phyloP scores from a whole-genome alignment of 2,888 invertebrate genomes.

The Noctua janthe region DNA sequence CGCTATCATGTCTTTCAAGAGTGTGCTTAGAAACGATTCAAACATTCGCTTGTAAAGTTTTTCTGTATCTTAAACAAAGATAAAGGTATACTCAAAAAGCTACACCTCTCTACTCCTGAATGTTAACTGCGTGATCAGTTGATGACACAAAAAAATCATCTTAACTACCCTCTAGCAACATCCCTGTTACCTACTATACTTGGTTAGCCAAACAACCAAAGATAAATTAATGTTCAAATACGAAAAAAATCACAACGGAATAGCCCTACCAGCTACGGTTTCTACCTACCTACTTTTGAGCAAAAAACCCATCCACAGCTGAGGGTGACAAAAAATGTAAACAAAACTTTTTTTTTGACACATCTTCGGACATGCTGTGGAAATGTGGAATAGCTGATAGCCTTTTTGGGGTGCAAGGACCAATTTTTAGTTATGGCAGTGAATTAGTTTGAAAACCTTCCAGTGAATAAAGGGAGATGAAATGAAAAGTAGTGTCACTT shows the following conservation, averaged over 20 bases:
- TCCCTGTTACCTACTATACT: slow-evolving; percentile 33
- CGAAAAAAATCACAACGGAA: slow-evolving; percentile 51
- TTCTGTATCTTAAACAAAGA: neutral
- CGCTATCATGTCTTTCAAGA: slow-evolving; percentile 96
- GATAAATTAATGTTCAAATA: slow-evolving; percentile 57
- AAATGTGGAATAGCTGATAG: slow-evolving; percentile 68
- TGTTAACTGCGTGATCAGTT: slow-evolving; percentile 2
- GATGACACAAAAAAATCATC: slow-evolving; percentile 23
- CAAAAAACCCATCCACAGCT: slow-evolving; percentile 75
- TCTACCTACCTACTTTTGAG: slow-evolving; percentile 65
- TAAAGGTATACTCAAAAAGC: neutral
- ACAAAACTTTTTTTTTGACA: slow-evolving; percentile 75
- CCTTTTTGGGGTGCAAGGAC: slow-evolving; percentile 63
- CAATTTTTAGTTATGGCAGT: neutral
- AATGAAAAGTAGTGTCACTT: neutral
- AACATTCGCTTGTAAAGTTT: too few species aligned
- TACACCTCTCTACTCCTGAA: slow-evolving; percentile 16
- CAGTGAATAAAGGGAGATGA: neutral
- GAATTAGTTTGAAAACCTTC: neutral
- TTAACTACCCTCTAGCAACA: slow-evolving; percentile 8
- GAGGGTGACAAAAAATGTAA: slow-evolving; percentile 78
- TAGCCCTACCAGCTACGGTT: slow-evolving; percentile 44
- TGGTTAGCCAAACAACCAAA: slow-evolving; percentile 54
- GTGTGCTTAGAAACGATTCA: neutral
- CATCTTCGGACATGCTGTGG: slow-evolving; percentile 71